Percentiles rank a stretch among this genome's conserved stretches.
phyloP scores from a whole-genome alignment of 2,888 invertebrate genomes.

The Apodemia mormo region DNA sequence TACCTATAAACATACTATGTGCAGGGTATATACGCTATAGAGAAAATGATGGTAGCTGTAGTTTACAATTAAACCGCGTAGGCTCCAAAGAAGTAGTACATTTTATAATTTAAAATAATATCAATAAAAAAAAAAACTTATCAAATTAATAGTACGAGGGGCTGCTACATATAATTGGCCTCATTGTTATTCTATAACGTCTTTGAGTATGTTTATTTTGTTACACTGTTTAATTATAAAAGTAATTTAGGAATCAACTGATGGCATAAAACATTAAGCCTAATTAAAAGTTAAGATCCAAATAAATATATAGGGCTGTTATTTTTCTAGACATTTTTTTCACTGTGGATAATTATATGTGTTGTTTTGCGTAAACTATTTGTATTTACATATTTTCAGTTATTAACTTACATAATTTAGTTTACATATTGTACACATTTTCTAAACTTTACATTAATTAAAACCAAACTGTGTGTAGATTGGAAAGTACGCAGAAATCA shows the following conservation, averaged over 20 bases:
- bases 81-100: conserved; percentile 8
- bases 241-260: neutral
- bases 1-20: conserved; percentile 47
- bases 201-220: neutral
- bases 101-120: neutral
- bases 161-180: neutral
- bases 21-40: conserved; percentile 54
- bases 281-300: neutral
- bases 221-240: neutral
- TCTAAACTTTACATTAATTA: neutral
- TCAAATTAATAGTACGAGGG: neutral
- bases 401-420: neutral
- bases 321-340: conserved; percentile 7
- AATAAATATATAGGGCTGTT: neutral
- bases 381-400: neutral
- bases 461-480: neutral
- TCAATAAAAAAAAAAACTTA: neutral
- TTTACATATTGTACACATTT: neutral
- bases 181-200: neutral
- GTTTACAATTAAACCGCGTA: conserved; percentile 23
- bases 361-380: neutral
- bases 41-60: conserved; percentile 36
- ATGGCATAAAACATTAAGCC: neutral
- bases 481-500: neutral
- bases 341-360: neutral